A percentile compares a stretch with the other conserved stretches of the same genome.
Evolutionary conservation across 2,797 vertebrate species (phyloP).

Genomic region (Scolopax rusticola): DNA sequence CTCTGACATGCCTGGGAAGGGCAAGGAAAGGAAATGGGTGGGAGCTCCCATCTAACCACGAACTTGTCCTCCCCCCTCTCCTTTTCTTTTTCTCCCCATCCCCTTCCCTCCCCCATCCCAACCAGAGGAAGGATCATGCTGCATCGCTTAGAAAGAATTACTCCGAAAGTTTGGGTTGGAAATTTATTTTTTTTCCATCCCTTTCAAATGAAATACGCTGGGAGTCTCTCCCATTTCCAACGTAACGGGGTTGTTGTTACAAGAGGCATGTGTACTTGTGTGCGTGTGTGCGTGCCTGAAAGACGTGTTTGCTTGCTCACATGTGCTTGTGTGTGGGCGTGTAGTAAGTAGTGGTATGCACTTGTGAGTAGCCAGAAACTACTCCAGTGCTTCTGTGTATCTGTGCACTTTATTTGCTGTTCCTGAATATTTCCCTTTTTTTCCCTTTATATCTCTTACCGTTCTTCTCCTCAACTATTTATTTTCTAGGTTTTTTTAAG

Average conservation of each 20-base stretch:
- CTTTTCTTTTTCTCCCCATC: neutral
- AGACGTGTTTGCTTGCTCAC: neutral
- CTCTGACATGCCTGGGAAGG: conserved; percentile 93
- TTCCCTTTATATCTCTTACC: neutral
- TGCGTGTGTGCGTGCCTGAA: neutral
- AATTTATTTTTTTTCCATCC: neutral
- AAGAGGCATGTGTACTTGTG: neutral
- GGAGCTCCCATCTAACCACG: conserved; percentile 78
- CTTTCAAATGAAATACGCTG: accelerated
- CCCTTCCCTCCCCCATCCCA: neutral
- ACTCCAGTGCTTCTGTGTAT: neutral
- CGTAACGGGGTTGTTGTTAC: neutral
- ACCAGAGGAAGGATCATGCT: neutral
- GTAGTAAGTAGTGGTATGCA: neutral
- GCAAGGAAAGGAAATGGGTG: conserved; percentile 96
- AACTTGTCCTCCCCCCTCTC: neutral
- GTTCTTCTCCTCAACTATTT: neutral
- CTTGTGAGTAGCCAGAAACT: neutral
- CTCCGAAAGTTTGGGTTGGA: neutral
- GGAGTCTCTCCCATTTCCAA: neutral
- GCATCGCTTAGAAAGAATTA: neutral
- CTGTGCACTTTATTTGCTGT: accelerated
- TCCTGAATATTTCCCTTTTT: neutral
- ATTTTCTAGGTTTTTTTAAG: neutral
- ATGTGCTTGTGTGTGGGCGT: neutral